phyloP scores from a whole-genome alignment of 1,140 invertebrate genomes.

The Phthorimaea operculella region DNA sequence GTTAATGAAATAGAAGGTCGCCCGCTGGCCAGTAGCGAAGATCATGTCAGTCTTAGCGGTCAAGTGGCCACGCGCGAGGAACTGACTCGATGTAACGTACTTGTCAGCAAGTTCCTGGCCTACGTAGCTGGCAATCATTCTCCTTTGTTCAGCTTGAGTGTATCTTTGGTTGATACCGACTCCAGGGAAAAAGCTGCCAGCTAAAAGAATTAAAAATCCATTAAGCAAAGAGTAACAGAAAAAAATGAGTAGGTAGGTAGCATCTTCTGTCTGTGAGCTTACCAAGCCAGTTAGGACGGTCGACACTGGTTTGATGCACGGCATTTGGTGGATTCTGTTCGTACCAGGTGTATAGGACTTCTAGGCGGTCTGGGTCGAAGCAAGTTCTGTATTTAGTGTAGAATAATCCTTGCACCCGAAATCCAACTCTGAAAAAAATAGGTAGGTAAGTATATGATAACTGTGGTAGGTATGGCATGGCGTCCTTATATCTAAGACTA shows the following conservation, averaged over 20 bases:
- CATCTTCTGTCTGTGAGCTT: constrained; percentile 5
- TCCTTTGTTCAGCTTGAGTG: constrained; percentile 46
- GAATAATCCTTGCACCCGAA: constrained; percentile 39
- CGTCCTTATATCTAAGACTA: no score
- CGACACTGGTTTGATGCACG: constrained; percentile 44
- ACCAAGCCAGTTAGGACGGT: constrained; percentile 49
- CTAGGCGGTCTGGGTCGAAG: constrained; percentile 43
- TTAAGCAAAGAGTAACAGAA: neutral
- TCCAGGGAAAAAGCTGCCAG: constrained; percentile 46
- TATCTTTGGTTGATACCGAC: constrained; percentile 43
- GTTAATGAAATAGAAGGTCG: constrained; percentile 76
- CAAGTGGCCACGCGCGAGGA: constrained; percentile 74
- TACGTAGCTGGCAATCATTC: constrained; percentile 30
- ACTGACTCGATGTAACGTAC: constrained; percentile 46
- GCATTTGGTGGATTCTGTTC: constrained; percentile 36
- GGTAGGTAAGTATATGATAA: neutral
- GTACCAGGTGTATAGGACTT: constrained; percentile 53
- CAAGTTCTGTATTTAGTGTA: constrained; percentile 49
- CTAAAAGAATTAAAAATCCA: constrained; percentile 25
- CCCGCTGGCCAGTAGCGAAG: constrained; percentile 71
- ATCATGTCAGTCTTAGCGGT: constrained; percentile 75
- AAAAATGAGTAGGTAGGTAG: neutral
- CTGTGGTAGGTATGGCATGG: no score
- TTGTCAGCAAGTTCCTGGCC: constrained; percentile 38
- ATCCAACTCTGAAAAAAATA: constrained; percentile 37